Evolutionary conservation across 2,797 vertebrate genomes (phyloP).

Genomic region (Carapus acus): DNA sequence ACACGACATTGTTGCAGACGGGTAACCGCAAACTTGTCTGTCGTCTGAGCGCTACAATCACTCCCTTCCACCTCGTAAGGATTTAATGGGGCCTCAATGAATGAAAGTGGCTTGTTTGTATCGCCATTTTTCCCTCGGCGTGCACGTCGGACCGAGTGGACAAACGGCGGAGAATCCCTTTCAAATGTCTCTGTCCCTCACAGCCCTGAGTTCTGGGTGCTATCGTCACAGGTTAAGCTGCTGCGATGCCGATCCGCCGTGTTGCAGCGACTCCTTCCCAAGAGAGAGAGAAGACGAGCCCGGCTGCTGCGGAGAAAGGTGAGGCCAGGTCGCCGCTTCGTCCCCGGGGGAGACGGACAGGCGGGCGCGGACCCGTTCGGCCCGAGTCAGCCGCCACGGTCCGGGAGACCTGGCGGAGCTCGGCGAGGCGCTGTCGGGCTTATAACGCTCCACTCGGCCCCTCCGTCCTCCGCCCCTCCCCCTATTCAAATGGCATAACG

Average conservation of each 20-base stretch:
- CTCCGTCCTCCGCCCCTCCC: no score
- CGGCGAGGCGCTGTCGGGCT: no score
- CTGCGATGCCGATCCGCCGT: conserved; percentile 90
- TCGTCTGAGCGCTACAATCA: not conserved
- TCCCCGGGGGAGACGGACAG: not conserved
- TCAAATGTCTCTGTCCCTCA: no score
- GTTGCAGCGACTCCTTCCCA: conserved; percentile 80
- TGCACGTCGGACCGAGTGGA: no score
- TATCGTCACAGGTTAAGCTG: conserved; percentile 34
- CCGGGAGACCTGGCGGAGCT: no score
- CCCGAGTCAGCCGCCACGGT: no score
- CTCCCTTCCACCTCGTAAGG: conserved; percentile 1
- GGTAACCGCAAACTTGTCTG: not conserved
- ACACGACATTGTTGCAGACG: no score
- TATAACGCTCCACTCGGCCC: no score
- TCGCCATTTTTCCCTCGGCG: conserved; percentile 8
- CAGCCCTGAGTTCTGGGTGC: not conserved
- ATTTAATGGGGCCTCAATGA: conserved; percentile 47
- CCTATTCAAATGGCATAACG: no score
- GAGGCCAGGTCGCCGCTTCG: conserved; percentile 51
- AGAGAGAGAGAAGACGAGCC: conserved; percentile 84
- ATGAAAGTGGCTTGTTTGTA: conserved; percentile 45
- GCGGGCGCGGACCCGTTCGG: no score
- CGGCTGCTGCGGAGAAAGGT: conserved; percentile 81
- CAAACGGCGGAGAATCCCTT: not conserved